Percentiles rank a stretch among this genome's conserved stretches.
phyloP scores from a whole-genome alignment of 2,113 vertebrate genomes.

The Plectropomus leopardus region DNA sequence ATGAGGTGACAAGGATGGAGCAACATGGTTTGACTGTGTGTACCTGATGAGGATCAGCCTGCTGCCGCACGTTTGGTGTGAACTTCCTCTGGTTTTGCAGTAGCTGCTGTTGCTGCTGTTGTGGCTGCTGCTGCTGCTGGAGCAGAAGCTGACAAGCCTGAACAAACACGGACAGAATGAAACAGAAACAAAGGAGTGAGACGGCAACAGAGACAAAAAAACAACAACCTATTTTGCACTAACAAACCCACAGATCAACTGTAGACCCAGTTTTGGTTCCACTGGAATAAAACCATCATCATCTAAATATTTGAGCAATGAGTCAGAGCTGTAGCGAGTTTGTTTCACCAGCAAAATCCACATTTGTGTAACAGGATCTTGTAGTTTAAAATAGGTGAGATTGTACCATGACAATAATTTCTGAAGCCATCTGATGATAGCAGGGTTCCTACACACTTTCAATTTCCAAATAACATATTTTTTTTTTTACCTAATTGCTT shows the following conservation, averaged over 20 bases:
- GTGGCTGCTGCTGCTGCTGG: slow-evolving; percentile 87
- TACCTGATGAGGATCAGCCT: slow-evolving; percentile 96
- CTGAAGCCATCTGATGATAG: background rate
- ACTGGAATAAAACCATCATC: background rate
- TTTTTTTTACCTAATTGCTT: background rate
- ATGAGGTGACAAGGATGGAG: background rate
- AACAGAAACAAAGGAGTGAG: slow-evolving; percentile 33
- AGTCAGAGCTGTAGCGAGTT: background rate
- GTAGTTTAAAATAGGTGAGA: too few species aligned
- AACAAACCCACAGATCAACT: background rate
- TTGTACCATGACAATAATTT: background rate
- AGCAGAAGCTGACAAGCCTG: slow-evolving; percentile 97
- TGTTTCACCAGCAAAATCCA: background rate
- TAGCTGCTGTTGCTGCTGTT: slow-evolving; percentile 89
- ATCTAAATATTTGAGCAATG: slow-evolving; percentile 13
- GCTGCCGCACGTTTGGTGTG: slow-evolving; percentile 93
- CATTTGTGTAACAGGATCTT: too few species aligned
- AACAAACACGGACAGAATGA: slow-evolving; percentile 13
- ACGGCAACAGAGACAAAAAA: background rate
- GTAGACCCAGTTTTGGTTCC: background rate
- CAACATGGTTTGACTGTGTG: background rate
- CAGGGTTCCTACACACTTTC: background rate
- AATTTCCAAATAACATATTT: background rate
- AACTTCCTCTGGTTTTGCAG: slow-evolving; percentile 99
- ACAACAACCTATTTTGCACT: background rate